A percentile compares a stretch with the other conserved stretches of the same genome.
Conservation (phyloP, 2,888 invertebrate species). For the Megastigmus dorsalis region DNA sequence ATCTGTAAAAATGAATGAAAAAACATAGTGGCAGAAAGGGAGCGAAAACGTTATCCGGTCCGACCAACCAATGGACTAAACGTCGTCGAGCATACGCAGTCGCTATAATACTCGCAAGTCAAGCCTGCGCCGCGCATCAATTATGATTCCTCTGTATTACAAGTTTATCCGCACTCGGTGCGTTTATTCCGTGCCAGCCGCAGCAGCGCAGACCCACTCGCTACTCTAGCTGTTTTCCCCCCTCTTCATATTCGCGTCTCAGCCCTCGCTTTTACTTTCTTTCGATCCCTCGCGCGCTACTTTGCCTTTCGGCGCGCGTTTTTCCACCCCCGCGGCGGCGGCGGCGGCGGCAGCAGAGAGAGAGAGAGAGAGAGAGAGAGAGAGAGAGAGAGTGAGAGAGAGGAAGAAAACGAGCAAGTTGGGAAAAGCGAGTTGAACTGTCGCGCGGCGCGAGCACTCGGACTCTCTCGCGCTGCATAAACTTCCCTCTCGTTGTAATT, state of each 20-base stretch:
- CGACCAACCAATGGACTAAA: no score
- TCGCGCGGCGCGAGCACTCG: no score
- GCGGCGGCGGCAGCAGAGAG: background rate
- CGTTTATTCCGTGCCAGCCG: background rate
- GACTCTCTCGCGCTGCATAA: constrained; percentile 22
- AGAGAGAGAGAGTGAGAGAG: background rate
- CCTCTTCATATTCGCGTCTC: background rate
- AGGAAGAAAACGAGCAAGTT: no score
- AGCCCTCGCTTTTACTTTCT: constrained; percentile 16
- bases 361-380: background rate
- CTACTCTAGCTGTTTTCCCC: background rate
- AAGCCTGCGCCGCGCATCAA: no score
- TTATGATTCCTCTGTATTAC: no score
- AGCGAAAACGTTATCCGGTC: no score
- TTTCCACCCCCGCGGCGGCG: background rate
- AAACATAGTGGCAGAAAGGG: no score
- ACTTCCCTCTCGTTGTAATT: constrained; percentile 19
- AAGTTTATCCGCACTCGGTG: no score
- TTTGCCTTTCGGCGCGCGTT: background rate
- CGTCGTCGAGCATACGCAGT: no score
- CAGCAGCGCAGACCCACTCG: background rate
- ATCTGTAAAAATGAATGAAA: no score
- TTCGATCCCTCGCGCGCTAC: background rate
- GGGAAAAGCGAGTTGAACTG: constrained; percentile 21
- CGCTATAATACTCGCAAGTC: no score